Evolutionary conservation across 2,797 vertebrate genomes (phyloP), one percentile per base, ranked within the genome.

Genomic region (Spinus olivaceus): DNA sequence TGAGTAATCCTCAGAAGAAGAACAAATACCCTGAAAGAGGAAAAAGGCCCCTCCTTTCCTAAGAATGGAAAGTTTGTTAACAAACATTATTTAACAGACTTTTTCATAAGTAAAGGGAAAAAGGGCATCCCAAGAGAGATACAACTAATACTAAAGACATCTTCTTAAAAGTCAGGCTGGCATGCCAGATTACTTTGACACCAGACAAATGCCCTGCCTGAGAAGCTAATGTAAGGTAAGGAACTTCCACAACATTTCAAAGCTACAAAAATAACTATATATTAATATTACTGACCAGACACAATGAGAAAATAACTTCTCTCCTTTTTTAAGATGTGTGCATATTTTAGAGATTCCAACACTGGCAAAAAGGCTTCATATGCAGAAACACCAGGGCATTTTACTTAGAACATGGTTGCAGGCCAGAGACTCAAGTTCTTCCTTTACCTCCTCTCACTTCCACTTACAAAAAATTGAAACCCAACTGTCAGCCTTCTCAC

Each of bases 371-470:
- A 78, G 19, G 24, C 6, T 78, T 81, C 25, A 22, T 41, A 54
- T 25, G 32, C 69, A 83, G 82, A 91, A 71, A 39, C 25, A 44
- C 9, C 1, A 7, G 8, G 25, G 21, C 18, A 19, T 69, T 94
- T 81, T 78, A 69, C 15, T 44, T 53, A 37, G 63, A 81, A 41
- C 0, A 1, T 27, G 39, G 10, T 14, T 83, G 33, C 61, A 74
- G 49, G 37, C 61, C 13, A 65, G n/a, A 83, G 16, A 18, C 44
- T 91, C 8, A 32, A 50, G 39, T 56, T 94, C 35, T 90, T 86
- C 53, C 65, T 59, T 88, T 59, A 51, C 35, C 35, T 91, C 23
- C 46, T 95, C 79, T 91, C 82, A 92, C 76, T 96, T 92, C 93
- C 87, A 92, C 54, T 44, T 69, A 78, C 3, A 84, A 80, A 92